Evolutionary conservation across 2,797 vertebrate genomes (phyloP).

Genomic region (Crocodylus rhombifer): DNA sequence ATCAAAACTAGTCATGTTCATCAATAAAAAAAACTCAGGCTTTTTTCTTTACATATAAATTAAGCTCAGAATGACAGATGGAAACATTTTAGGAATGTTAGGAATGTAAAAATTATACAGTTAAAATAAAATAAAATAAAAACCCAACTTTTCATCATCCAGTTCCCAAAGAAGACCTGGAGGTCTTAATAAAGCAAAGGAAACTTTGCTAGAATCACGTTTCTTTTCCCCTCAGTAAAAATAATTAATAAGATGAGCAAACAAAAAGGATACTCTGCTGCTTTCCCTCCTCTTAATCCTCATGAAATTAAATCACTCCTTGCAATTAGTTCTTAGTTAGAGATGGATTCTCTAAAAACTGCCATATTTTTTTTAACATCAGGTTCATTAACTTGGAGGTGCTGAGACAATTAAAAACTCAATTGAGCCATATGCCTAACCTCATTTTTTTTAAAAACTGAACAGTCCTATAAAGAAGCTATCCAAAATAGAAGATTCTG

Average conservation of each 20-base stretch:
- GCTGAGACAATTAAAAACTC: neutral
- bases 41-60: neutral
- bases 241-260: neutral
- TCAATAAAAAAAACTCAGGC: too few relatives aligned
- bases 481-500: neutral
- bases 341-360: neutral
- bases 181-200: neutral
- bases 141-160: neutral
- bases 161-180: neutral
- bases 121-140: neutral
- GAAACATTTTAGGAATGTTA: neutral
- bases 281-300: neutral
- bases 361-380: slow-evolving; percentile 26
- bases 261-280: neutral
- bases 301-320: neutral
- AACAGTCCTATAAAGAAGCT: neutral
- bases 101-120: neutral
- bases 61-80: neutral
- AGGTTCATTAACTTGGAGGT: neutral
- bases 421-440: neutral
- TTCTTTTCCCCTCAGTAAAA: neutral
- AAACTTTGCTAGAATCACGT: neutral
- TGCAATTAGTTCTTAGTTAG: slow-evolving; percentile 31
- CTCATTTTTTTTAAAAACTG: neutral
- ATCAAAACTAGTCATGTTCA: too few relatives aligned